Percentiles rank a stretch among this genome's conserved stretches.
These are phyloP conservation scores for Strongylocentrotus purpuratus DNA, from an alignment of 35 echinoderm and acorn worm species.

Conservation along the genomic window DNA sequence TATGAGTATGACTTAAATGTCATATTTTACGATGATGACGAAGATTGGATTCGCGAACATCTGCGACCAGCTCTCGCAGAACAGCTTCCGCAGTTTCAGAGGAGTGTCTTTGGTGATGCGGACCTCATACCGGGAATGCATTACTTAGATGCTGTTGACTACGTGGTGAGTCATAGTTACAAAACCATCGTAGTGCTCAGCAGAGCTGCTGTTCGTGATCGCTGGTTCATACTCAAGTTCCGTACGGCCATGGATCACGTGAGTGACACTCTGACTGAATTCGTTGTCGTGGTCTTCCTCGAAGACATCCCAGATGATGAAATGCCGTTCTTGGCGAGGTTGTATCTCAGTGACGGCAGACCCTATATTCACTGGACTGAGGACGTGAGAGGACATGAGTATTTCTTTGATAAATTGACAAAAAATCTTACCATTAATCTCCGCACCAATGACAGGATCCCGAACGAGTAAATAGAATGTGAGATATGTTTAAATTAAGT, in stretches of 20 bases:
- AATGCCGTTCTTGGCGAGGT: neutral
- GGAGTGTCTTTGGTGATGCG: neutral
- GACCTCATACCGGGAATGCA: neutral
- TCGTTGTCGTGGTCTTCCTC: neutral
- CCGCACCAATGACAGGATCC: neutral
- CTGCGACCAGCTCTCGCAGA: constrained; percentile 4
- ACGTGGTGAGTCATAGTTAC: neutral
- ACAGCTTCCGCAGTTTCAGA: neutral
- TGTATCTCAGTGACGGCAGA: neutral
- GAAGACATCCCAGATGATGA: neutral
- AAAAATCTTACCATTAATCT: constrained; percentile 10
- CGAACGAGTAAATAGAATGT: neutral
- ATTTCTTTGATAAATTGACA: neutral
- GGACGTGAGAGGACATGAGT: neutral
- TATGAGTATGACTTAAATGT: neutral
- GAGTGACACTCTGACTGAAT: neutral
- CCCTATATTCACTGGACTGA: neutral
- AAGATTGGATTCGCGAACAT: neutral
- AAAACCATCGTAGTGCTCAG: neutral
- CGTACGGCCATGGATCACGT: constrained; percentile 17
- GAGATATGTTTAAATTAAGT: too few species aligned
- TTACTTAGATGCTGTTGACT: constrained; percentile 1
- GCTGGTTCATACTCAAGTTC: neutral
- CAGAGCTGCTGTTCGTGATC: neutral
- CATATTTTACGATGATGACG: neutral